Base-by-base conservation (phyloP, 2,113 vertebrate genomes). In the Sander lucioperca region DNA sequence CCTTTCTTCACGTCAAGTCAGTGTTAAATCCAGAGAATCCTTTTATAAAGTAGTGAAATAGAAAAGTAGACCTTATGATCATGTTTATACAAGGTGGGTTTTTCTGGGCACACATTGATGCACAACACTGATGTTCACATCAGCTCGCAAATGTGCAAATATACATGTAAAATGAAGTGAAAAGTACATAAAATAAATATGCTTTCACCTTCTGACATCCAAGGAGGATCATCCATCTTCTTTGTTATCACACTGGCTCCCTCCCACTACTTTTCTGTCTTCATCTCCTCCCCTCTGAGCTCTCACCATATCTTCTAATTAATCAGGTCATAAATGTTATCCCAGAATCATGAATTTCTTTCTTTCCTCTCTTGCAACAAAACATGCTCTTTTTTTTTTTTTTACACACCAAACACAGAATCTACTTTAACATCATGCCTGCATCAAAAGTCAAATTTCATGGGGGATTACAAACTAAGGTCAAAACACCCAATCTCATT, bases 401-500 rank as follows among this genome's bases (percentile, higher is more conserved):
- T 50, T 6, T 19, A 56, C 58, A 19, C 53, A 53, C 51, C 13
- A 71, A 86, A 58, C 1, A 21, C 80, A 74, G 16, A 39, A 39
- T 76, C 78, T 56, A 53, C 69, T 79, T 83, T 36, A 75, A 70
- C 86, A 48, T 64, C 21, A 7, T 15, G 54, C 39, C 51, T 21
- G 70, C 70, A 77, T 67, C 77, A 53, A 51, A 67, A 68, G 70
- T 74, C 54, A 62, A 48, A 73, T 89, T 87, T 88, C 79, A 84
- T 27, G 33, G 74, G 67, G 85, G 84, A 88, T 87, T 88, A 90
- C 82, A 88, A 82, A 91, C 84, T 76, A 67, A 88, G 90, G 88
- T 91, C 92, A 89, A 61, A 80, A 86, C 84, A 85, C 71, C 79
- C 75, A 80, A 85, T 85, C 84, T 88, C 79, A 90, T 93, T 90